Conservation (phyloP, 2,797 vertebrate genomes). For the Phylloscopus collybita region DNA sequence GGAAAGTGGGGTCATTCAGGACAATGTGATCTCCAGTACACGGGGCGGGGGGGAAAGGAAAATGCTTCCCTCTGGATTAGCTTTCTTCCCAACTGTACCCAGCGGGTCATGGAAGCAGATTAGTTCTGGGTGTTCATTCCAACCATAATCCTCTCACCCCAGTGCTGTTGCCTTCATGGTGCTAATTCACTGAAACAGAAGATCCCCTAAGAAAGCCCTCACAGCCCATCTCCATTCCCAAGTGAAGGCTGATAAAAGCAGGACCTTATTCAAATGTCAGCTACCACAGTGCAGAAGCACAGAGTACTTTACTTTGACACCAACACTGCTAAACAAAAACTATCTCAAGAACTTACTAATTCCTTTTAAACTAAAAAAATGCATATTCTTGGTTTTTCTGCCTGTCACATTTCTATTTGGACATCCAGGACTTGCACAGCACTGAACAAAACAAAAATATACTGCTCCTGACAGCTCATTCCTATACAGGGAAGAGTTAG, state of each 20-base stretch:
- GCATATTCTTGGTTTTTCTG: neutral
- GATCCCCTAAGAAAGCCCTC: neutral
- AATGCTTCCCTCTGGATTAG: neutral
- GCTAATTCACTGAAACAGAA: slow-evolving; percentile 4
- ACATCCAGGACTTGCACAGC: neutral
- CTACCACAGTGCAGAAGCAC: neutral
- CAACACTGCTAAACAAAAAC: neutral
- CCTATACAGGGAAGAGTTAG: neutral
- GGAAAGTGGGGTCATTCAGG: neutral
- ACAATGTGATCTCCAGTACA: neutral
- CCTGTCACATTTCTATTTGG: neutral
- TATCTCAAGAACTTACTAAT: neutral
- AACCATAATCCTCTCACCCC: neutral
- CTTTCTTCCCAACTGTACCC: neutral
- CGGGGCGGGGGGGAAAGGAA: neutral
- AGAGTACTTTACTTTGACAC: neutral
- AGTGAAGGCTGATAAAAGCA: neutral
- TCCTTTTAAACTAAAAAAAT: neutral
- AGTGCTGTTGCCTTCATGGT: neutral
- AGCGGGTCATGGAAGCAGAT: neutral
- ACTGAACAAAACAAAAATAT: neutral
- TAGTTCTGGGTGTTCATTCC: slow-evolving; percentile 21
- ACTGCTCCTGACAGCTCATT: neutral
- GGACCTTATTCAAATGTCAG: slow-evolving; percentile 2
- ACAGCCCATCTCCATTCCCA: neutral